Conservation (phyloP, 2,113 vertebrate species). For the Eublepharis macularius region DNA sequence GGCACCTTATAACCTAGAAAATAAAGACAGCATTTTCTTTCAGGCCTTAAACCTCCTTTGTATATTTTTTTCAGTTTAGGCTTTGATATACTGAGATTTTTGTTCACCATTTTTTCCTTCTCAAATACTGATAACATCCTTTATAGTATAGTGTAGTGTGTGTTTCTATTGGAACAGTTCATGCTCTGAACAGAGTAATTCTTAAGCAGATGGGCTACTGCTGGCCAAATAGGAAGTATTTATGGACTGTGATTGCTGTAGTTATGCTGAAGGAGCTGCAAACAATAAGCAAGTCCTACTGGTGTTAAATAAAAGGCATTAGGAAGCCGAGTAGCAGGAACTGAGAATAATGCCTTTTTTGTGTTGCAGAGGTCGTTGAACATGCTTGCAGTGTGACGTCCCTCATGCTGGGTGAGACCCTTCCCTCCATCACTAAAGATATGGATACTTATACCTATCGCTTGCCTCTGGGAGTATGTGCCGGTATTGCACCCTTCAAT, state of each 20-base stretch:
- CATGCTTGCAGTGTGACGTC: constrained; percentile 96
- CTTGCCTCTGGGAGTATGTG: constrained; percentile 91
- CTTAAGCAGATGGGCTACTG: not conserved
- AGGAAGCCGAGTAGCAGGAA: not conserved
- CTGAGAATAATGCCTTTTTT: constrained; percentile 30
- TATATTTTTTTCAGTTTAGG: not conserved
- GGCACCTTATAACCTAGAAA: constrained; percentile 20
- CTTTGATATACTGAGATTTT: not conserved
- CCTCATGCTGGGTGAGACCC: constrained; percentile 93
- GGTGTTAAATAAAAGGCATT: constrained; percentile 12
- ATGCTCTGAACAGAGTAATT: not conserved
- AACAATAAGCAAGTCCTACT: constrained; percentile 19
- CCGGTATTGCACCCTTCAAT: constrained; percentile 95
- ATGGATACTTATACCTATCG: constrained; percentile 96
- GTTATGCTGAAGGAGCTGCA: constrained; percentile 27
- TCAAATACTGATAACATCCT: not conserved
- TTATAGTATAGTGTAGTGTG: not conserved
- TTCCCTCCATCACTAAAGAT: constrained; percentile 96
- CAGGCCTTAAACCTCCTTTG: constrained; percentile 16
- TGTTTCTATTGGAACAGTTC: not conserved
- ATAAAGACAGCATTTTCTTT: constrained; percentile 4
- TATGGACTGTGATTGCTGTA: constrained; percentile 6
- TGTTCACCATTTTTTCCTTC: not conserved
- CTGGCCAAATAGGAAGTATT: constrained; percentile 29
- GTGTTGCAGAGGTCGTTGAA: constrained; percentile 92